Conservation (phyloP, 37 sponge, comb jelly and placozoan genomes). For the Theonella swinhoei region DNA sequence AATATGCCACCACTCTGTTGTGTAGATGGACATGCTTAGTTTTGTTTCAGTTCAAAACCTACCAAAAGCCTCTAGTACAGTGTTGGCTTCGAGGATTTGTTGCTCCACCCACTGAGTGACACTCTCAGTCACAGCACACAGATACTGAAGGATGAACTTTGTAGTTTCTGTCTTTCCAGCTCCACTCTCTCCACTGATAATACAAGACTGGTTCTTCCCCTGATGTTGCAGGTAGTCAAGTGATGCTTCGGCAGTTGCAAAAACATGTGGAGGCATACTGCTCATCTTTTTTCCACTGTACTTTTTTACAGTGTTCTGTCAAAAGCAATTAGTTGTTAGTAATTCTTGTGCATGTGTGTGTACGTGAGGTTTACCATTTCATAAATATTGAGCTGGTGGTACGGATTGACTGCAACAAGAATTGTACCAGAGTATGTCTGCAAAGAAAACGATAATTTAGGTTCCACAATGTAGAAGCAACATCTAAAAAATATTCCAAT, state of each 20-base stretch:
- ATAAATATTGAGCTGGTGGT: slow-evolving; percentile 82
- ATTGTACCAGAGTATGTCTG: slow-evolving; percentile 96
- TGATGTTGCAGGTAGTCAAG: slow-evolving; percentile 68
- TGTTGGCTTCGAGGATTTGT: slow-evolving; percentile 95
- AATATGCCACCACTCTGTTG: too few species aligned
- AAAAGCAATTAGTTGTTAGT: neutral
- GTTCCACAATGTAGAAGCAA: neutral
- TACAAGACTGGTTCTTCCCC: slow-evolving; percentile 86
- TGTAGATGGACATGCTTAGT: too few species aligned
- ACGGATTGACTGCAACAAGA: slow-evolving; percentile 94
- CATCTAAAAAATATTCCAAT: too few species aligned
- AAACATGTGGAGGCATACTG: slow-evolving; percentile 91
- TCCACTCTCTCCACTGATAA: slow-evolving; percentile 97
- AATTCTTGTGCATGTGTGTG: neutral
- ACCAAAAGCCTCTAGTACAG: slow-evolving; percentile 95
- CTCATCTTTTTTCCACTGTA: slow-evolving; percentile 84
- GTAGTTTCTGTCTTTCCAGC: slow-evolving; percentile 98
- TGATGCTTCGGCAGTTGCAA: slow-evolving; percentile 89
- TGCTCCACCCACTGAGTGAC: slow-evolving; percentile 91
- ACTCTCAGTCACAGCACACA: slow-evolving; percentile 87
- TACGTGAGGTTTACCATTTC: slow-evolving; percentile 59
- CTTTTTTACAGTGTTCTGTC: slow-evolving; percentile 69
- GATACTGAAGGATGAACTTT: slow-evolving; percentile 94
- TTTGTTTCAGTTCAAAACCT: slow-evolving; percentile 4
- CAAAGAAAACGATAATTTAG: neutral